Conservation (phyloP, 1,140 invertebrate species). For the Scaptomyza graminum region DNA sequence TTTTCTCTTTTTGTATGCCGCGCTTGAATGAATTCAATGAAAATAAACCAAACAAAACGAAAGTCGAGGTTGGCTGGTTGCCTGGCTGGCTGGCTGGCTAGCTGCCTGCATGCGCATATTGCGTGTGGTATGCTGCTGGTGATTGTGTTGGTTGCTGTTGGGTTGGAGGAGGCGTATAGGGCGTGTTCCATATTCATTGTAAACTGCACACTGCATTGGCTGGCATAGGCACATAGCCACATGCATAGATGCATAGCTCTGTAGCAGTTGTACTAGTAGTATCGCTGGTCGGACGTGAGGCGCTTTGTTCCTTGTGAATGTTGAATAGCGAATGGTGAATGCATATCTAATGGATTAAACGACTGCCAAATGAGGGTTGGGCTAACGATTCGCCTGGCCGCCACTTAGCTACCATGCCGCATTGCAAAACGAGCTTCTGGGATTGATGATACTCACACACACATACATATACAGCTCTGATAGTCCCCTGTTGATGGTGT, state of each 20-base stretch:
- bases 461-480: not conserved
- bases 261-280: not conserved
- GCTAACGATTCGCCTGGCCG: constrained; percentile 1
- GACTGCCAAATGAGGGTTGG: constrained; percentile 30
- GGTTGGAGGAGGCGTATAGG: constrained; percentile 3
- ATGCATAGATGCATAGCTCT: not conserved
- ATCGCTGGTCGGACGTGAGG: not conserved
- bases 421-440: constrained; percentile 1
- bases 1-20: constrained; percentile 25
- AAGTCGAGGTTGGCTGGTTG: constrained; percentile 16
- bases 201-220: constrained; percentile 21
- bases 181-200: constrained; percentile 34
- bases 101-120: constrained; percentile 34
- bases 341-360: constrained; percentile 56
- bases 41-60: constrained; percentile 20
- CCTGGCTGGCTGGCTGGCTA: constrained; percentile 5
- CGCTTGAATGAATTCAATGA: constrained; percentile 39
- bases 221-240: constrained; percentile 20
- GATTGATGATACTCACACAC: constrained; percentile 13
- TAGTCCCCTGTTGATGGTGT: not conserved
- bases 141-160: not conserved
- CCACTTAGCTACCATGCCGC: constrained; percentile 20
- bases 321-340: constrained; percentile 44
- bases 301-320: constrained; percentile 53
- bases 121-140: not conserved